Conservation (phyloP, 2,113 vertebrate species). For the Esox niger region DNA sequence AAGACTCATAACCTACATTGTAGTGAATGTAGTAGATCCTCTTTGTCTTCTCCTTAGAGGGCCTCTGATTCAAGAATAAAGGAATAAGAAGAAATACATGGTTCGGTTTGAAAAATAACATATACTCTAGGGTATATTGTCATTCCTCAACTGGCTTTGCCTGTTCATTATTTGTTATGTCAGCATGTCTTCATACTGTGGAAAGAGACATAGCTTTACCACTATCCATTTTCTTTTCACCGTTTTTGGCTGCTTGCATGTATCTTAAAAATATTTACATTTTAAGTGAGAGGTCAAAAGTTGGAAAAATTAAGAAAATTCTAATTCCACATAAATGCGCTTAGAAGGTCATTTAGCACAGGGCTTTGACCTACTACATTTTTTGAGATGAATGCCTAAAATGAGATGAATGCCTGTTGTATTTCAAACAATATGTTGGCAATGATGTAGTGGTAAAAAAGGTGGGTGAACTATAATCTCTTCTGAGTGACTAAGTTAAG, state of each 20-base stretch:
- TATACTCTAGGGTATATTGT: slow-evolving; percentile 35
- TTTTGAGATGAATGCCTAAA: too few species aligned
- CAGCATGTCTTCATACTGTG: slow-evolving; percentile 16
- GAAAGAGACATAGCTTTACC: slow-evolving; percentile 3
- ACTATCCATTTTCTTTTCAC: background rate
- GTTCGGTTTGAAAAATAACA: slow-evolving; percentile 36
- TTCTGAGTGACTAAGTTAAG: too few species aligned
- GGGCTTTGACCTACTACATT: too few species aligned
- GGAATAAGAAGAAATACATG: slow-evolving; percentile 30
- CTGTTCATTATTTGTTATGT: slow-evolving; percentile 26
- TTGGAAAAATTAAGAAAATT: too few species aligned
- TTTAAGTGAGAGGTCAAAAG: too few species aligned
- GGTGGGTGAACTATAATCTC: too few species aligned
- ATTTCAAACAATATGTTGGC: too few species aligned
- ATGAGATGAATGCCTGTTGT: too few species aligned
- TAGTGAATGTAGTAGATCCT: slow-evolving; percentile 59
- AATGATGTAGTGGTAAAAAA: too few species aligned
- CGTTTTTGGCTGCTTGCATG: slow-evolving; percentile 12
- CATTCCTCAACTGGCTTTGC: slow-evolving; percentile 21
- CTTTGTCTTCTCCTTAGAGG: slow-evolving; percentile 55
- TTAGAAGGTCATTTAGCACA: too few species aligned
- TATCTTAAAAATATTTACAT: too few species aligned
- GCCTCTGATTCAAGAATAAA: slow-evolving; percentile 50
- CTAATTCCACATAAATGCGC: too few species aligned
- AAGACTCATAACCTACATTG: slow-evolving; percentile 64